Base-by-base conservation (phyloP, 2,113 vertebrate genomes). In the Ochotona curzoniae region DNA sequence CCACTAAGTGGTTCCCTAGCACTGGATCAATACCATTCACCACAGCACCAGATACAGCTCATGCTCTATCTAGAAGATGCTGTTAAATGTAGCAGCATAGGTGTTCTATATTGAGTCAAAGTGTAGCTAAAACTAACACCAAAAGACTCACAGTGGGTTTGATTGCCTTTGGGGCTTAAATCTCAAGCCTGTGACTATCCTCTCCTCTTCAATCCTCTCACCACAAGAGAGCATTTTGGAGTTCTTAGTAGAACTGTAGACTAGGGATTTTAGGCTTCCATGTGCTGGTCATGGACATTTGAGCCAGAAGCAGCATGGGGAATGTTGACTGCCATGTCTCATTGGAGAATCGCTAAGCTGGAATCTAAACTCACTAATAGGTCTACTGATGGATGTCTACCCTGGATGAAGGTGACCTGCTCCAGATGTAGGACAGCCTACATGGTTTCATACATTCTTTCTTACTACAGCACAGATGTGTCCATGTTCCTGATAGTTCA, bases 1-100 rank as follows among this genome's bases (percentile, higher is more conserved):
- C 66, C 71, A 30, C 17, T 35, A 67, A 13, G 10, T 25, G 21
- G 49, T 28, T 78, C 66, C 38, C 51, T n/a, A 60, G 57, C 0
- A 0, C 44, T 6, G 4, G 57, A 49, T 51, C 81, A 5, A 0
- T 17, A 49, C 11, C 3, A 0, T n/a, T 79, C 26, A 70, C 73
- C 10, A 7, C 1, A 28, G 47, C 57, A 60, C 7, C 20, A 54
- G 49, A 35, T 47, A 10, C 11, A 15, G 47, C 54, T 49, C 47
- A 73, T 2, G 28, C 5, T 21, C 76, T 18, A 9, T 20, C 67
- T 51, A 70, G n/a, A 90, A 12, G 35, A 49, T 87, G 69, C 54
- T 21, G n/a, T n/a, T 28, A 18, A 67, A 86, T 64, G 10, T 28
- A 11, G 20, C 54, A 76, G 25, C 9, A 23, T 8, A 3, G n/a